A percentile compares a stretch with the other conserved stretches of the same genome.
Evolutionary conservation across 2,888 invertebrate species (phyloP).

Genomic region (Drosophila mulleri): DNA sequence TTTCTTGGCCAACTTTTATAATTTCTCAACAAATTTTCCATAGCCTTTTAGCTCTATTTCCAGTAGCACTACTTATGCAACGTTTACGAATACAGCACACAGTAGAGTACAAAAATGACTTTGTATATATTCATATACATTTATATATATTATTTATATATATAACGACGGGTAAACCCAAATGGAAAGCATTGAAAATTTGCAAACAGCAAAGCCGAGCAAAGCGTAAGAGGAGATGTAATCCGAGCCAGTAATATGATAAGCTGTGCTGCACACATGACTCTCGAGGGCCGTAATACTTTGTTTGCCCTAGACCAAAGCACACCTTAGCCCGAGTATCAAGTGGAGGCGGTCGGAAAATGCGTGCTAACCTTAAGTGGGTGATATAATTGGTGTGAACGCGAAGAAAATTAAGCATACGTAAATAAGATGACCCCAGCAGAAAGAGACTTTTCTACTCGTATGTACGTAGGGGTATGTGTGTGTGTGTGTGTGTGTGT

Average conservation of each 20-base stretch:
- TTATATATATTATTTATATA: background rate
- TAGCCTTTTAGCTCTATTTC: background rate
- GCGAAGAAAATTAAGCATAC: slow-evolving; percentile 47
- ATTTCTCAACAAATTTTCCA: background rate
- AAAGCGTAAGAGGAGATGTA: background rate
- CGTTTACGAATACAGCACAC: slow-evolving; percentile 1
- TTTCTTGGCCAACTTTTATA: background rate
- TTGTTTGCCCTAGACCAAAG: slow-evolving; percentile 17
- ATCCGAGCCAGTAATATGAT: slow-evolving; percentile 25
- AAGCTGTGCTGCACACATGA: slow-evolving; percentile 28
- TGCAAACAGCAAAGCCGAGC: slow-evolving; percentile 1
- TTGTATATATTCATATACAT: background rate
- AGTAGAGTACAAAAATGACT: background rate
- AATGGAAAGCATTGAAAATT: slow-evolving; percentile 5
- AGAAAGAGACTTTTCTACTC: background rate
- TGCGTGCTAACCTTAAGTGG: slow-evolving; percentile 19
- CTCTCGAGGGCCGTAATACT: slow-evolving; percentile 15
- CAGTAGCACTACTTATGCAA: background rate
- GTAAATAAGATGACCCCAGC: slow-evolving; percentile 37
- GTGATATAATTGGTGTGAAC: slow-evolving; percentile 51
- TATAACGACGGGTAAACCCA: background rate
- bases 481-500: background rate
- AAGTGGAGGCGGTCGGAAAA: slow-evolving; percentile 9
- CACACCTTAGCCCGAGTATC: slow-evolving; percentile 19
- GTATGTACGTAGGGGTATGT: background rate